These are phyloP conservation scores for Cybosia mesomella DNA, from an alignment of 2,888 invertebrate species.

Conservation along the genomic window DNA sequence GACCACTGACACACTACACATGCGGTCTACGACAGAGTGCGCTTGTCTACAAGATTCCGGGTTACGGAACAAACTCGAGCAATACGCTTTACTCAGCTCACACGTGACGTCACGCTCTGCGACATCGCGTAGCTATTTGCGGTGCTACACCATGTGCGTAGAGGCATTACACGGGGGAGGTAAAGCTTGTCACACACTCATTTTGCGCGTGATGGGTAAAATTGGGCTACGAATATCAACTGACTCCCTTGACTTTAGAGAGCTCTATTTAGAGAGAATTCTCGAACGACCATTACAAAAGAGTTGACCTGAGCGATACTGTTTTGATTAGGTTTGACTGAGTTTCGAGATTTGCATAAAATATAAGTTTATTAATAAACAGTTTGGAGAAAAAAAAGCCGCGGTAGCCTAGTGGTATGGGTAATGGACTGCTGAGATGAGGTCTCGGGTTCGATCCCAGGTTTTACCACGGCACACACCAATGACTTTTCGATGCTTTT, in stretches of 20 bases:
- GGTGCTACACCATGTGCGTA: slow-evolving; percentile 1
- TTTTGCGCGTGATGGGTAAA: not conserved
- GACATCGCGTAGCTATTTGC: not conserved
- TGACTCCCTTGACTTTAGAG: not conserved
- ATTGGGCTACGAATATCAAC: not conserved
- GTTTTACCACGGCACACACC: no score
- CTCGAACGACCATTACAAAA: not conserved
- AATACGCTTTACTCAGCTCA: not conserved
- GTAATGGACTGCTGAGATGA: no score
- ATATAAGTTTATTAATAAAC: not conserved
- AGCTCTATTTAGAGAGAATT: not conserved
- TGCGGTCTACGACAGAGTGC: not conserved
- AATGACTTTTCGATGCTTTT: no score
- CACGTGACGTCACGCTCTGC: not conserved
- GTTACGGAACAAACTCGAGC: no score
- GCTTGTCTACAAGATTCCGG: not conserved
- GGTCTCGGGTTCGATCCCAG: no score
- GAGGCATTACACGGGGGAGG: not conserved
- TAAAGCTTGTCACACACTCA: not conserved
- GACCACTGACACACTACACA: not conserved
- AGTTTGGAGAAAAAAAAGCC: no score
- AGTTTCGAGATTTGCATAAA: not conserved
- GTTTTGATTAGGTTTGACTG: not conserved
- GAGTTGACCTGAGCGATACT: not conserved
- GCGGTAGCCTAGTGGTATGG: no score